These are phyloP conservation scores for Numenius phaeopus DNA, from an alignment of 2,797 vertebrate genomes.

Conservation along the genomic window DNA sequence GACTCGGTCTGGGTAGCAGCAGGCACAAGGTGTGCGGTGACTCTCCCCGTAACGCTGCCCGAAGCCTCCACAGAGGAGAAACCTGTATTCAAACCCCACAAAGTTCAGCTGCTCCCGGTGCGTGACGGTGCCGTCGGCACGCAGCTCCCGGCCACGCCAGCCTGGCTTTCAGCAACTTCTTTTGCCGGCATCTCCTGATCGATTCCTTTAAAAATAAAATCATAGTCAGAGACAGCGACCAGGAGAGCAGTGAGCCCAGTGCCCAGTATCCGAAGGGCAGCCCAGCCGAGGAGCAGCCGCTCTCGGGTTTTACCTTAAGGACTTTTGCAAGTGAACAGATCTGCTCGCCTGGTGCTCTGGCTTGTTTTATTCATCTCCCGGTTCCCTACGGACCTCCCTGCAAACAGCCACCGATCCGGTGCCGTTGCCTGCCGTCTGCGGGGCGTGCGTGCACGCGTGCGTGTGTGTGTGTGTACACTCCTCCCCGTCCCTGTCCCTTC, in stretches of 20 bases:
- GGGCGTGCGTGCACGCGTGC: background rate
- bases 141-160: background rate
- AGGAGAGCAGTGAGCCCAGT: background rate
- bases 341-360: background rate
- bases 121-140: background rate
- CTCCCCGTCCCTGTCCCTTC: background rate
- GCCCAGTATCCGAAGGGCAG: background rate
- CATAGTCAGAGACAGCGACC: background rate
- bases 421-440: background rate
- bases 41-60: background rate
- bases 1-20: background rate
- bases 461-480: background rate
- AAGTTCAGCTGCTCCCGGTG: constrained; percentile 42
- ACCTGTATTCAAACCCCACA: background rate
- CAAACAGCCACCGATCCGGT: background rate
- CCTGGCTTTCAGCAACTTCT: constrained; percentile 34
- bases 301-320: constrained; percentile 9
- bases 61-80: background rate
- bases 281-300: background rate
- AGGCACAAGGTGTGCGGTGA: fast-evolving
- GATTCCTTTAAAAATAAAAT: background rate
- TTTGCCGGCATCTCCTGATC: background rate
- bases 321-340: background rate
- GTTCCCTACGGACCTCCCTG: background rate
- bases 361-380: background rate